These are phyloP conservation scores for Lanius collurio DNA, from an alignment of 2,113 vertebrate genomes.

Conservation along the genomic window DNA sequence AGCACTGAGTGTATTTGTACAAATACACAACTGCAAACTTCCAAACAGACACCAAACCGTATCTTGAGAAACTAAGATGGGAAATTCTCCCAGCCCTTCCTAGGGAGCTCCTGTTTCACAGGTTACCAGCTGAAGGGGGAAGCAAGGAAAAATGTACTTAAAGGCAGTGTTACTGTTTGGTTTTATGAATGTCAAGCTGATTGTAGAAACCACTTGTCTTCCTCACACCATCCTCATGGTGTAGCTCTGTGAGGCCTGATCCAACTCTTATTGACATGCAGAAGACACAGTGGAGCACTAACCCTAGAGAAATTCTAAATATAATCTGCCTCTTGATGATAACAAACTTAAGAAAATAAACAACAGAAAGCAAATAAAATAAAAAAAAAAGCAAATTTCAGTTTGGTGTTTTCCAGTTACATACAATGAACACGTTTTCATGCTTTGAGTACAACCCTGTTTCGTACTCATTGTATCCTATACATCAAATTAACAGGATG, in stretches of 20 bases:
- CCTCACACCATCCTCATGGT: neutral
- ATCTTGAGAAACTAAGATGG: neutral
- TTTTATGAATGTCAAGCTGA: neutral
- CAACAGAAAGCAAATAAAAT: neutral
- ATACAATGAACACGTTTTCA: neutral
- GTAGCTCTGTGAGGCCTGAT: neutral
- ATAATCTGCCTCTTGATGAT: neutral
- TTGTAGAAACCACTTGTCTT: neutral
- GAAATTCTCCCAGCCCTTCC: neutral
- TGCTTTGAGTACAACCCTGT: neutral
- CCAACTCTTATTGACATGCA: neutral
- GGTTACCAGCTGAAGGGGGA: neutral
- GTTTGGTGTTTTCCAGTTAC: neutral
- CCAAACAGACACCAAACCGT: neutral
- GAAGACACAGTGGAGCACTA: neutral
- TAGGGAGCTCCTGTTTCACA: neutral
- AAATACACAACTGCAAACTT: neutral
- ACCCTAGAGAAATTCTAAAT: neutral
- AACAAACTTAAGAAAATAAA: neutral
- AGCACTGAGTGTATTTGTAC: neutral
- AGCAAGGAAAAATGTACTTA: neutral
- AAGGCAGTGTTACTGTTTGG: neutral
- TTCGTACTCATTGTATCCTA: neutral
- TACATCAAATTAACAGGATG: neutral
- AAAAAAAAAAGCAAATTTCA: neutral